Evolutionary conservation across 2,113 vertebrate species (phyloP).

Genomic region (Ptyas mucosa): DNA sequence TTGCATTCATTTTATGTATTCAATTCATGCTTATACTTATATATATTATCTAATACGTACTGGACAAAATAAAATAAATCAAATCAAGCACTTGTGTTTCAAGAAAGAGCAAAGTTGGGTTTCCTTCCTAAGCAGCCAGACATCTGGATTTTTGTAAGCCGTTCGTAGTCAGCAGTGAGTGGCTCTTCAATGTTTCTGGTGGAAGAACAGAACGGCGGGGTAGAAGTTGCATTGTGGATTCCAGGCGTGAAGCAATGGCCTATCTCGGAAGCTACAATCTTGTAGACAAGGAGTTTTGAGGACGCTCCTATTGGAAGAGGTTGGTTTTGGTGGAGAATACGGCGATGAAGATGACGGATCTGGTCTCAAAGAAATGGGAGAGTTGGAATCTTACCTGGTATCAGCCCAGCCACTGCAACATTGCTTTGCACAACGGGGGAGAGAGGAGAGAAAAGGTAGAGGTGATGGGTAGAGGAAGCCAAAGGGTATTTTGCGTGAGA

Average conservation of each 20-base stretch:
- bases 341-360: background rate
- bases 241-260: background rate
- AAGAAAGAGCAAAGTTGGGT: background rate
- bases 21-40: too few relatives aligned
- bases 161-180: background rate
- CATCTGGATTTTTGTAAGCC: background rate
- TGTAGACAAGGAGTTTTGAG: background rate
- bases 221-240: background rate
- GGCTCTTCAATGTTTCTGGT: background rate
- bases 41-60: too few relatives aligned
- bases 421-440: background rate
- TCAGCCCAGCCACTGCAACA: background rate
- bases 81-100: background rate
- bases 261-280: constrained; percentile 1
- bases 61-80: too few relatives aligned
- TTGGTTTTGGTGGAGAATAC: background rate
- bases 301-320: background rate
- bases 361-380: background rate
- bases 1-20: too few relatives aligned
- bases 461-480: background rate
- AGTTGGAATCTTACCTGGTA: constrained; percentile 2
- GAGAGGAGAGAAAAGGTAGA: background rate
- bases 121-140: background rate
- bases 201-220: background rate
- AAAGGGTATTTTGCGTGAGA: background rate